Percentiles rank a stretch among this genome's conserved stretches.
phyloP scores from a whole-genome alignment of 2,113 vertebrate genomes.

The Spermophilus dauricus region DNA sequence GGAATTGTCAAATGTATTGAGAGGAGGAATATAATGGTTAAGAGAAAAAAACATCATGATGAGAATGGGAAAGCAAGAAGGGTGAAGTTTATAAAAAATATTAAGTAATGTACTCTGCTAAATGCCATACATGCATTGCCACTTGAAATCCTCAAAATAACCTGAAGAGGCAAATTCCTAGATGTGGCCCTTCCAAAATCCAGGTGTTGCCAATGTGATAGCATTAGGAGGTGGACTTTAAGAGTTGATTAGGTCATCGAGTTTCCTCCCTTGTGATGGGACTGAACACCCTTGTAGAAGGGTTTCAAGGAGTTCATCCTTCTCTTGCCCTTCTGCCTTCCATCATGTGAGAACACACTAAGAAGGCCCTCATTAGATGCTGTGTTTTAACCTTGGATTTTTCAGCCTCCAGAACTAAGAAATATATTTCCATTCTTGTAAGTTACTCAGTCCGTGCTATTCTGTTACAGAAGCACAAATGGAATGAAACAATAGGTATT shows the following conservation, averaged over 20 bases:
- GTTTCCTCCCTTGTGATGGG: background rate
- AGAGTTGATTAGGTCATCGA: background rate
- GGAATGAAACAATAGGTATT: background rate
- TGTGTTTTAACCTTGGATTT: background rate
- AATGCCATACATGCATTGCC: background rate
- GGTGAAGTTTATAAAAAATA: background rate
- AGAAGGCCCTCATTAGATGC: background rate
- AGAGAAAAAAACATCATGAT: background rate
- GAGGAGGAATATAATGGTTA: background rate
- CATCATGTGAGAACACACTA: background rate
- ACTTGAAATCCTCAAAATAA: background rate
- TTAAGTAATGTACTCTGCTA: background rate
- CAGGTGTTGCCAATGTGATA: background rate
- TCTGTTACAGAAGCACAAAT: background rate
- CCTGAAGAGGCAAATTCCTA: background rate
- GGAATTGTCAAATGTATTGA: background rate
- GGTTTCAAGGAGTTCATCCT: background rate
- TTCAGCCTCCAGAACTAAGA: background rate
- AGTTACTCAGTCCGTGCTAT: background rate
- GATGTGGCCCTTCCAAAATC: background rate
- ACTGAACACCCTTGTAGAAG: background rate
- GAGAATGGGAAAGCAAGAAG: background rate
- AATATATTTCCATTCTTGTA: background rate
- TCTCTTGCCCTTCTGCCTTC: background rate
- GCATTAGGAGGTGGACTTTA: background rate